Evolutionary conservation across 2,888 invertebrate genomes (phyloP), one percentile per base, ranked within the genome.

Genomic region (Chrysopilus asiliformis): DNA sequence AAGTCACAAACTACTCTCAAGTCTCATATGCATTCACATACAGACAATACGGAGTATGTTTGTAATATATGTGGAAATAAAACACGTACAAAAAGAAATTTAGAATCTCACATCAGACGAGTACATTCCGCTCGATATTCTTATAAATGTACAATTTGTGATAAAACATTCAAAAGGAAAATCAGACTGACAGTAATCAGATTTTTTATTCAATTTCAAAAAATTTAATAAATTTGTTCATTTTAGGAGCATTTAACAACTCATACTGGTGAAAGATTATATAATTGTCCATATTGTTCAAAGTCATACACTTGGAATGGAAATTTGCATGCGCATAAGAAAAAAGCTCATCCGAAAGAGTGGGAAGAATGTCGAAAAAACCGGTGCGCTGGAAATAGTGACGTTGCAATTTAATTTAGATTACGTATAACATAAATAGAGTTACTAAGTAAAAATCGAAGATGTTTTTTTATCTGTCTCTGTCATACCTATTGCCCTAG

Each of bases 261-360:
- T 9, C 63, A 64, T 25, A 62, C 63, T 1, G 58, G 60, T 9
- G 60, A 62, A 40, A 55, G 55, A 34, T 44, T 64, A 3, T 64
- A 64, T 43, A 58, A 52, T 34, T 64, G 63, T 32, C 57, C 57
- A 0, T 56, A 60, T 40, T 63, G 62, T 35, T 50, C 59, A 2
- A 57, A 56, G 46, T 62, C 60, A 5, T 64, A 62, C 42, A 63
- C 60, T 39, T 61, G 61, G n/a, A 58, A 57, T 48, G 60, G 58
- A 3, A 63, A 63, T 41, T 57, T 60, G 54, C 60, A 63, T 43
- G 53, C 60, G 2, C 63, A 64, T 45, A 52, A 59, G 28, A 60
- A 60, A 38, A 60, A 60, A 36, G 49, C 53, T 15, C 63, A 64
- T 51, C 54, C 57, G 17, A 49, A 50, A 25, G 58, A 62, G 47